These are phyloP conservation scores for Lysiphlebus fabarum DNA, from an alignment of 1,140 invertebrate species.

Conservation along the genomic window DNA sequence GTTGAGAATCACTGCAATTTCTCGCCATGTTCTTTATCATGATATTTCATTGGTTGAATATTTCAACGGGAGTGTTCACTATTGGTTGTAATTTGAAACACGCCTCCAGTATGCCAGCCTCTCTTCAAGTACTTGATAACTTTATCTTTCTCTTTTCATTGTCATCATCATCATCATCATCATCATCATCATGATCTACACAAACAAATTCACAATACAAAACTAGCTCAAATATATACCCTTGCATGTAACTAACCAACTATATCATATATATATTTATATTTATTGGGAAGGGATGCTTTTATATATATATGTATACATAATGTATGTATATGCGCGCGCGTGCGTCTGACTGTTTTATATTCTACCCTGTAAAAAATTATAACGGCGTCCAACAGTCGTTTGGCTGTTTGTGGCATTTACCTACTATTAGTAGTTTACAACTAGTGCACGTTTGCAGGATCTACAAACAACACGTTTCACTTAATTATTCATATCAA, in stretches of 20 bases:
- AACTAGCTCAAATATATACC: too few species aligned
- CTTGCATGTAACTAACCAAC: too few species aligned
- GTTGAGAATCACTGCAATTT: constrained; percentile 44
- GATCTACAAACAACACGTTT: constrained; percentile 40
- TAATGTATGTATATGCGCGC: not conserved
- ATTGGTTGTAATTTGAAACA: constrained; percentile 32
- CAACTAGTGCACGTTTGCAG: constrained; percentile 46
- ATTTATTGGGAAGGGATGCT: too few species aligned
- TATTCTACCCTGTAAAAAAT: too few species aligned
- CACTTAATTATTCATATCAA: not conserved
- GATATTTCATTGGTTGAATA: constrained; percentile 31
- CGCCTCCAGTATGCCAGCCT: constrained; percentile 26
- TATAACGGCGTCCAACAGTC: too few species aligned
- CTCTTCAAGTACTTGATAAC: too few species aligned
- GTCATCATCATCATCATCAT: too few species aligned
- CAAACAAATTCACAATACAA: too few species aligned
- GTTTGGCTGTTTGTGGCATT: not conserved
- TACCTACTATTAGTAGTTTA: constrained; percentile 23
- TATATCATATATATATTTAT: too few species aligned
- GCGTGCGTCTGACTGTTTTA: too few species aligned
- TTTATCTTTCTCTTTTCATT: too few species aligned
- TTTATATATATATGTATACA: not conserved
- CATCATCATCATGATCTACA: too few species aligned
- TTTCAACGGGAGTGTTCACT: not conserved
- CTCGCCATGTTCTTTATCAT: constrained; percentile 45